Conservation (phyloP, 1,140 invertebrate species). For the Drosophila pallidifrons region DNA sequence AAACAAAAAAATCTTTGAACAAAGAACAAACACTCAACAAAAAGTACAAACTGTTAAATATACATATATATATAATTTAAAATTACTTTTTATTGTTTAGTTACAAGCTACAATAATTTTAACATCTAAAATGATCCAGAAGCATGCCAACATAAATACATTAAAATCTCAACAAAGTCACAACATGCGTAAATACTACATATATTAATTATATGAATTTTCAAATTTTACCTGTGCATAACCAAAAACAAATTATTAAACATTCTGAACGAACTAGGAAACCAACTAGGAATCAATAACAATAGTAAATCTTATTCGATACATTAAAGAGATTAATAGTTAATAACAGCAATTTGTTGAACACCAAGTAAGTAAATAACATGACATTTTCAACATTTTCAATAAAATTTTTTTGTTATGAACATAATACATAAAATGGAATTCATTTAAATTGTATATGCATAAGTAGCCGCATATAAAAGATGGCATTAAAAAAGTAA, state of each 20-base stretch:
- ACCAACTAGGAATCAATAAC: conserved; percentile 21
- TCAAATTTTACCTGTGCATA: conserved; percentile 51
- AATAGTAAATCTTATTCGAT: conserved; percentile 38
- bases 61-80: conserved; percentile 80
- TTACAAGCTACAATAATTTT: conserved; percentile 66
- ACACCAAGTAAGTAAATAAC: conserved; percentile 27
- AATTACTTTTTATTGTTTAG: conserved; percentile 74
- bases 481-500: conserved; percentile 67
- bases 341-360: conserved; percentile 50
- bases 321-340: conserved; percentile 43
- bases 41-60: conserved; percentile 83
- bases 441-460: conserved; percentile 65
- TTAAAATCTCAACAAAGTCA: conserved; percentile 1
- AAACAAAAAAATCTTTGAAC: conserved; percentile 45
- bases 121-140: conserved; percentile 46
- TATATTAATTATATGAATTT: conserved; percentile 44
- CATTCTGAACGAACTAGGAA: conserved; percentile 20
- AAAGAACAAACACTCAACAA: conserved; percentile 80
- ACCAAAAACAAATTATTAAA: conserved; percentile 22
- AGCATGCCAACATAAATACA: conserved; percentile 48
- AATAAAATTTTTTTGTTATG: conserved; percentile 29
- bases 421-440: conserved; percentile 44
- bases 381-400: conserved; percentile 22
- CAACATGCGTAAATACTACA: not conserved
- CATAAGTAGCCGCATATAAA: conserved; percentile 76